These are phyloP conservation scores for Hexactinellida sp. DNA, from an alignment of 37 sponge, comb jelly and placozoan genomes.

Conservation along the genomic window DNA sequence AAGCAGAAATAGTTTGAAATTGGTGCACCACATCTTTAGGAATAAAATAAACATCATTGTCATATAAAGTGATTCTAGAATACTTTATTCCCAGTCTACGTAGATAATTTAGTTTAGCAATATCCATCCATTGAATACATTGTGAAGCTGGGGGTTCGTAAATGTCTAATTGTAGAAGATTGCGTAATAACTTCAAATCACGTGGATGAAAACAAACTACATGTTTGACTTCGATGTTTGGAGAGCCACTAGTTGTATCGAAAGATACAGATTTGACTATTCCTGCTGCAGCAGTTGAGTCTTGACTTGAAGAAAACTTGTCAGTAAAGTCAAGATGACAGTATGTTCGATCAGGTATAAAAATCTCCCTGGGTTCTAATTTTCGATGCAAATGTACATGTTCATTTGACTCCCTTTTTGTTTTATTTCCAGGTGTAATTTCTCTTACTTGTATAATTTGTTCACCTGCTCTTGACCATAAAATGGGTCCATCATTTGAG, in stretches of 20 bases:
- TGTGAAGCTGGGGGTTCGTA: constrained; percentile 89
- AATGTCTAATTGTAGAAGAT: constrained; percentile 64
- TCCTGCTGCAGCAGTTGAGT: constrained; percentile 88
- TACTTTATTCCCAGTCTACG: constrained; percentile 60
- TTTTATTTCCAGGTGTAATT: neutral
- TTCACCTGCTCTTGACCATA: constrained; percentile 92
- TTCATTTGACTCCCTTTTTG: constrained; percentile 29
- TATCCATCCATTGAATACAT: constrained; percentile 91
- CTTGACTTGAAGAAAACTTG: constrained; percentile 32
- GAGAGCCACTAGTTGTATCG: neutral
- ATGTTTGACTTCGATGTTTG: constrained; percentile 51
- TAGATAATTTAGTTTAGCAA: constrained; percentile 84
- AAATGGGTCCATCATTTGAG: constrained; percentile 93
- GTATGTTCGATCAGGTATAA: constrained; percentile 80
- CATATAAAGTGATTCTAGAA: constrained; percentile 51
- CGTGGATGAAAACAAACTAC: constrained; percentile 82
- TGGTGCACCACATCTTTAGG: constrained; percentile 92
- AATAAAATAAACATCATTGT: constrained; percentile 91
- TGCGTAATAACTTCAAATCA: constrained; percentile 55
- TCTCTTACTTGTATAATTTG: constrained; percentile 70
- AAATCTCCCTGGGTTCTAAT: constrained; percentile 41
- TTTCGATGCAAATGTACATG: neutral
- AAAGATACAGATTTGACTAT: constrained; percentile 67
- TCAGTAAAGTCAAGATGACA: constrained; percentile 86
- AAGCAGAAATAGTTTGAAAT: constrained; percentile 74